Conservation (phyloP, 1,140 invertebrate species). For the Drosophila setifemur region DNA sequence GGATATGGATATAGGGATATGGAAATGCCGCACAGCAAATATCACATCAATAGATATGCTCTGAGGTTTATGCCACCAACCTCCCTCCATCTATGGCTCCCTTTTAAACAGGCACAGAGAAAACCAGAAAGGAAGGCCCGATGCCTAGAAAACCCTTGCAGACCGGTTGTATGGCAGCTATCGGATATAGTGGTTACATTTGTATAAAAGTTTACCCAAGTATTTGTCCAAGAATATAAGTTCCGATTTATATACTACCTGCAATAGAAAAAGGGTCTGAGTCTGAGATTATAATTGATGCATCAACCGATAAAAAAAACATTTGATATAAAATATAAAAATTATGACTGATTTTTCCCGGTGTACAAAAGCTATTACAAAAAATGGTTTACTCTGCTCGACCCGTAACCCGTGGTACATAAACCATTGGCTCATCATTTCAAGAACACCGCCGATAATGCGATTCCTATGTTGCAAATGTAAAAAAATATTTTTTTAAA, state of each 20-base stretch:
- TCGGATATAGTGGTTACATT: no score
- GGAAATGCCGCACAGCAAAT: slow-evolving; percentile 9
- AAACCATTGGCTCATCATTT: slow-evolving; percentile 3
- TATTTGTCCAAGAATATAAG: no score
- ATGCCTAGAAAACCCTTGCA: no score
- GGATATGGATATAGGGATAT: slow-evolving; percentile 1
- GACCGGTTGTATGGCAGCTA: no score
- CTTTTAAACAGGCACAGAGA: not conserved
- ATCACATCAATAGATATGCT: slow-evolving; percentile 31
- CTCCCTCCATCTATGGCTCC: not conserved
- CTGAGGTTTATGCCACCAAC: slow-evolving; percentile 8
- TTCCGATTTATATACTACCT: no score
- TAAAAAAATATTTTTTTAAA: not conserved
- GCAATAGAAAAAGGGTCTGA: no score
- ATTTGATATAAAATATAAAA: no score
- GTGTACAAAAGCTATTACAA: not conserved
- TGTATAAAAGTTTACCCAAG: no score
- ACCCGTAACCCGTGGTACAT: not conserved
- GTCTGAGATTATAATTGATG: no score
- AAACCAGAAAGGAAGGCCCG: not conserved
- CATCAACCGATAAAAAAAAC: no score
- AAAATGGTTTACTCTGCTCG: not conserved
- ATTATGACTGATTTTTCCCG: not conserved
- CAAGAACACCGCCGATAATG: not conserved
- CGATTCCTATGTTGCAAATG: not conserved